Base-by-base conservation (phyloP, 2,797 vertebrate genomes). In the Microcaecilia unicolor region DNA sequence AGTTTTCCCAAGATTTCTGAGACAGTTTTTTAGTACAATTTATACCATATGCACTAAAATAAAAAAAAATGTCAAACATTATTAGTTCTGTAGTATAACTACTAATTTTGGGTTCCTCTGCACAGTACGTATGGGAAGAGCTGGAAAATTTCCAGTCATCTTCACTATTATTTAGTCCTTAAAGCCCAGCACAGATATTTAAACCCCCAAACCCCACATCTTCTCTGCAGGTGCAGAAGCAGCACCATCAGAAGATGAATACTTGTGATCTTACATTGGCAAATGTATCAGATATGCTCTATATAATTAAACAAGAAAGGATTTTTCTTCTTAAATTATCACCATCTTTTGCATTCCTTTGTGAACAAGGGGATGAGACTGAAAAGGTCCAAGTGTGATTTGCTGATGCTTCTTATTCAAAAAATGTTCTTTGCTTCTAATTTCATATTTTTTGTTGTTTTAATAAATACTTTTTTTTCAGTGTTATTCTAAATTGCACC, bases 111-210 rank as follows among this genome's bases (percentile, higher is more conserved):
- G 48, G 42, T 65, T 80, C 58, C 55, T 48, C 52, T 68, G 53
- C 54, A 46, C 41, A 58, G 62, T 67, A 70, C 61, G 55, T 56
- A 70, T 66, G 59, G 71, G 65, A 70, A 68, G 63, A 57, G 44
- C 64, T 83, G 78, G 76, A 78, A 47, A 1, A 1, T 42, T 68
- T 81, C 80, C 74, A 83, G 55, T 51, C 63, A 49, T 74, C 72
- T 61, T 79, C 64, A 66, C 69, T 76, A 75, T 78, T 64, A 77
- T 79, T 84, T 78, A 70, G 65, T 75, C 40, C 69, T 80, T 75
- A 77, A 78, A 78, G 70, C 66, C 50, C 68, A 68, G 67, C 76
- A 67, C 59, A 80, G 74, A 77, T 45, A 72, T 72, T 80, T 74
- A 72, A 74, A 57, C 64, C 48, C 48, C 47, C 70, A 66, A 73